Percentiles rank a stretch among this genome's conserved stretches.
Conservation (phyloP, 2,113 vertebrate genomes). For the Atlantisia rogersi region DNA sequence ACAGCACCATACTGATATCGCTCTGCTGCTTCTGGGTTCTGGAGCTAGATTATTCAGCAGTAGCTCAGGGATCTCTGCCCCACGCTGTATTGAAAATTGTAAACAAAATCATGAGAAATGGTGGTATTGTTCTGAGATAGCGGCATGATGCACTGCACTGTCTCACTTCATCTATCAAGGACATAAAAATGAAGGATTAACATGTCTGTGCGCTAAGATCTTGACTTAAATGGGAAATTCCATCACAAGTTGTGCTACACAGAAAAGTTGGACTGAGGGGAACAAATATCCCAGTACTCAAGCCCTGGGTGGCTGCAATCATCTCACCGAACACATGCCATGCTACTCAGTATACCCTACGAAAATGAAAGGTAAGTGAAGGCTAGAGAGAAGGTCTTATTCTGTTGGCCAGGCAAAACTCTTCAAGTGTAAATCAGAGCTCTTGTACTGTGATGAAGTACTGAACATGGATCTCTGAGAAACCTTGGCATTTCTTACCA, state of each 20-base stretch:
- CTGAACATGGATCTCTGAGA: not conserved
- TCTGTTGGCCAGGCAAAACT: not conserved
- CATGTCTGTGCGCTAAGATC: not conserved
- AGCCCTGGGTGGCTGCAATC: not conserved
- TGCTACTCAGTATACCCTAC: too few species aligned
- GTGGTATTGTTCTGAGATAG: not conserved
- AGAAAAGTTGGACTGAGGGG: not conserved
- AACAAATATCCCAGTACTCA: not conserved
- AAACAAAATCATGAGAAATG: conserved; percentile 36
- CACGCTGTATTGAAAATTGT: not conserved
- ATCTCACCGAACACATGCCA: not conserved
- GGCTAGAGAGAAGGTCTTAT: not conserved
- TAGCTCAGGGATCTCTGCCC: conserved; percentile 4
- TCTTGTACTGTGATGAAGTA: not conserved
- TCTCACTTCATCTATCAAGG: not conserved
- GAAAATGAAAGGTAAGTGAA: not conserved
- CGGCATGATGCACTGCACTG: not conserved
- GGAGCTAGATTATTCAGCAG: conserved; percentile 15
- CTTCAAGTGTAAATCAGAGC: not conserved
- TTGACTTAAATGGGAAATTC: not conserved
- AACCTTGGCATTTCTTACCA: not conserved
- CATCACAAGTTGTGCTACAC: not conserved
- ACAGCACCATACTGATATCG: not conserved
- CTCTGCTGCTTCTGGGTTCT: conserved; percentile 23
- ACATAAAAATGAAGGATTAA: conserved; percentile 18